Percentiles rank a stretch among this genome's conserved stretches.
phyloP scores from a whole-genome alignment of 2,797 vertebrate species.

The Triplophysa bombifrons region DNA sequence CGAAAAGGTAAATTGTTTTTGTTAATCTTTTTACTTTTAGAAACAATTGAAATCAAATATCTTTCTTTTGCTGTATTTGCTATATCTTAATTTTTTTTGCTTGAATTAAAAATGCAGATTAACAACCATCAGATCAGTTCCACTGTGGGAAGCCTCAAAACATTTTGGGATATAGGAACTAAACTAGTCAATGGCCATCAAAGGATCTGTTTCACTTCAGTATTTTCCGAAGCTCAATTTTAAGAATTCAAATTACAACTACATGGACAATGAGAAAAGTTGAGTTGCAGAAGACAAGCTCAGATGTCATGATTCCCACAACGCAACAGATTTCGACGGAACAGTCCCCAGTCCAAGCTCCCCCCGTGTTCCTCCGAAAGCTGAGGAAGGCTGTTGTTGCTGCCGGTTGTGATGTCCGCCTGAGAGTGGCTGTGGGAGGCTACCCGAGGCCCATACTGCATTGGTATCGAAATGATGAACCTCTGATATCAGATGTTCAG shows the following conservation, averaged over 20 bases:
- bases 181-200: not conserved
- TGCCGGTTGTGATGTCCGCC: slow-evolving; percentile 84
- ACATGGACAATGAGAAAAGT: slow-evolving; percentile 69
- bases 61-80: not conserved
- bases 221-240: not conserved
- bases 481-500: slow-evolving; percentile 68
- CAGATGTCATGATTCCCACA: slow-evolving; percentile 68
- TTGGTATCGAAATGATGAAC: slow-evolving; percentile 86
- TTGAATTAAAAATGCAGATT: slow-evolving; percentile 14
- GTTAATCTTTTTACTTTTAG: too few species aligned
- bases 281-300: slow-evolving; percentile 37
- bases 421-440: slow-evolving; percentile 83
- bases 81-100: not conserved
- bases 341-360: slow-evolving; percentile 37
- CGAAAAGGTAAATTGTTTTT: slow-evolving; percentile 65
- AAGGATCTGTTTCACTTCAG: not conserved
- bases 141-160: not conserved
- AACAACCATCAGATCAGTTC: not conserved
- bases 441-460: slow-evolving; percentile 79
- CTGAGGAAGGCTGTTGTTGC: slow-evolving; percentile 86
- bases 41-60: too few species aligned
- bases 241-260: not conserved
- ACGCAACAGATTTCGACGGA: slow-evolving; percentile 76
- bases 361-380: slow-evolving; percentile 82
- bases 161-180: not conserved